Percentiles rank a stretch among this genome's conserved stretches.
Conservation (phyloP, 2,797 vertebrate genomes). For the Neosilurus hyrtlii region DNA sequence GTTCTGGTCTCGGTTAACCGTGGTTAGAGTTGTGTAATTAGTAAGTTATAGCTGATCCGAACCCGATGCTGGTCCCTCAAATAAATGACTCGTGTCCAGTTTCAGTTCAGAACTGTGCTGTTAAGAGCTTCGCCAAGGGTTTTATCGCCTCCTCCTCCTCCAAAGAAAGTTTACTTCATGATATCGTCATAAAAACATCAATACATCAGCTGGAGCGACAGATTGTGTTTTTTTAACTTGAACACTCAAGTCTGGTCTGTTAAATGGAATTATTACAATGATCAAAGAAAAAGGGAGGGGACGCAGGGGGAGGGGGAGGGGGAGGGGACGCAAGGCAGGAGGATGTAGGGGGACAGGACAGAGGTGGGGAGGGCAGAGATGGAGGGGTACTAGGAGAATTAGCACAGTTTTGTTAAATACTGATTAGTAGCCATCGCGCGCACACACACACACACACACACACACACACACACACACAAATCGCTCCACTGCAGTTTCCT, state of each 20-base stretch:
- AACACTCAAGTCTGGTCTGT: not conserved
- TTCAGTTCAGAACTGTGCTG: not conserved
- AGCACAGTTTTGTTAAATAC: not conserved
- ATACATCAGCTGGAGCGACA: not conserved
- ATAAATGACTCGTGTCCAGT: fast-evolving
- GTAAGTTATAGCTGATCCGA: not conserved
- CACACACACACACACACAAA: not conserved
- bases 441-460: too few relatives aligned
- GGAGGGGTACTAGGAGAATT: too few relatives aligned
- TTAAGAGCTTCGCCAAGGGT: not conserved
- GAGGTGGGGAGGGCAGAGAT: too few relatives aligned
- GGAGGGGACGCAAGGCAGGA: too few relatives aligned
- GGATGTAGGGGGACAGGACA: too few relatives aligned
- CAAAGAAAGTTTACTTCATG: not conserved
- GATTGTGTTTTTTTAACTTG: not conserved
- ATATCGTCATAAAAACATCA: not conserved
- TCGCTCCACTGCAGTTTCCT: slow-evolving; percentile 64
- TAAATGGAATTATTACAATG: too few relatives aligned
- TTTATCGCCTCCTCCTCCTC: not conserved
- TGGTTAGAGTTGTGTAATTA: not conserved
- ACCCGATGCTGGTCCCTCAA: not conserved
- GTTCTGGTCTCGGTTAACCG: not conserved
- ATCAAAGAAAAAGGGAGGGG: not conserved
- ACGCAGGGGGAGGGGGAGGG: not conserved
- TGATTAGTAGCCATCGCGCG: too few relatives aligned